Percentiles rank a stretch among this genome's conserved stretches.
phyloP scores from a whole-genome alignment of 2,888 invertebrate species.

The Ichneumoninae sp. region DNA sequence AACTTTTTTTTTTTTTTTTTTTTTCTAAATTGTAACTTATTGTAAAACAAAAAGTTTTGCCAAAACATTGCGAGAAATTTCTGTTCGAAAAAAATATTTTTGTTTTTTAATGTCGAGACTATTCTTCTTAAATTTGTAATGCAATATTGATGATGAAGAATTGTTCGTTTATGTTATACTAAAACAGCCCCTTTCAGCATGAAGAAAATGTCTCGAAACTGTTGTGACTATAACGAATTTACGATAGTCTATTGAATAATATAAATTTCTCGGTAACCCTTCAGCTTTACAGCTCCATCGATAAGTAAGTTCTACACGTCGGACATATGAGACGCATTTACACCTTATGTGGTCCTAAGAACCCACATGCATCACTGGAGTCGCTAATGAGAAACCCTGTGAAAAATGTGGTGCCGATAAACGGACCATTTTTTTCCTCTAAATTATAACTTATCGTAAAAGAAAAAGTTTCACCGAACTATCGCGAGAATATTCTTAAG shows the following conservation, averaged over 20 bases:
- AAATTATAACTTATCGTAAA: neutral
- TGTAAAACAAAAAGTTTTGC: neutral
- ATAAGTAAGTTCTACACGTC: conserved; percentile 79
- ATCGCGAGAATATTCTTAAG: neutral
- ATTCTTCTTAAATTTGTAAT: too few relatives aligned
- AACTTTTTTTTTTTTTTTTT: neutral
- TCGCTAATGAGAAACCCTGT: neutral
- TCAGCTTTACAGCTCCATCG: conserved; percentile 78
- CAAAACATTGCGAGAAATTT: neutral
- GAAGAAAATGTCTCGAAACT: conserved; percentile 23
- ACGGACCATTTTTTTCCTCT: neutral
- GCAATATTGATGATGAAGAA: neutral
- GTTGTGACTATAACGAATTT: neutral
- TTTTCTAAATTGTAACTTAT: neutral
- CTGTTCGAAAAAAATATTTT: neutral
- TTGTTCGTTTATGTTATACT: neutral
- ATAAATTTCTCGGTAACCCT: conserved; percentile 42
- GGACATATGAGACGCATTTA: neutral
- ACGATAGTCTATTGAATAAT: conserved; percentile 14
- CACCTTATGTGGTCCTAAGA: too few relatives aligned
- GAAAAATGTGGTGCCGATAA: neutral
- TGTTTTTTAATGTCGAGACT: too few relatives aligned
- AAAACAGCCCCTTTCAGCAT: conserved; percentile 22
- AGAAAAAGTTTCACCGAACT: neutral
- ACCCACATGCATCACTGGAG: neutral